Evolutionary conservation across 2,888 invertebrate genomes (phyloP), one percentile per base, ranked within the genome.

Genomic region (Parthenolecanium corni): DNA sequence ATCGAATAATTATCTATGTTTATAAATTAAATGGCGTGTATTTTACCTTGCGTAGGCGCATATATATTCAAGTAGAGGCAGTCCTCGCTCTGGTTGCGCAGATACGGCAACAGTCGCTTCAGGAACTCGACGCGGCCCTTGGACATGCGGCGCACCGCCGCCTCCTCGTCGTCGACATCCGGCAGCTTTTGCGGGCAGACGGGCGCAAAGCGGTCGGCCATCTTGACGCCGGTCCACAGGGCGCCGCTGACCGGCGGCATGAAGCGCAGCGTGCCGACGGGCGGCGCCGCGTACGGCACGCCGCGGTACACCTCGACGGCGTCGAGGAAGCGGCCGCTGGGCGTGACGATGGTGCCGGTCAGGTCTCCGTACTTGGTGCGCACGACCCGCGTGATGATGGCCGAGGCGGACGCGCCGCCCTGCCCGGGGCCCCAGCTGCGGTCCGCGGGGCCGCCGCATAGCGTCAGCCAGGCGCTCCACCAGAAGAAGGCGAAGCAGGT

Each of bases 41-140:
- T 18, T 83, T 81, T 79, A 94, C 94, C 92, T 86, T 89, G 87
- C 70, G 88, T 88, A 62, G 96, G 96, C 24, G 92, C 90, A 78
- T 94, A 97, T 72, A 97, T 86, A 76, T 97, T 97, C 73, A 97
- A 81, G 75, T 92, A 94, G 67, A 97, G 82, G 73, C 97, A 97
- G 78, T 97, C 95, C 78, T 97, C 97, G 68, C 87, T 90, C 77
- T 96, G 94, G 74, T 93, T 87, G 69, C 82, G 83, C 69, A 96
- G 79, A 74, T 88, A 85, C 49, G 92, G 91, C 70, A 90, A 76
- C 74, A 96, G 80, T 70, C 92, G 81, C 74, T 85, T 87, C 70
- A 96, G 79, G 73, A 93, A 89, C 72, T 92, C 90, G 71, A 89
- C 77, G 67, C 94, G 79, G 24, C 92, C 94, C 70, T 82, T 83